phyloP scores from a whole-genome alignment of 2,888 invertebrate genomes.

The Drosophila flavopinicola region DNA sequence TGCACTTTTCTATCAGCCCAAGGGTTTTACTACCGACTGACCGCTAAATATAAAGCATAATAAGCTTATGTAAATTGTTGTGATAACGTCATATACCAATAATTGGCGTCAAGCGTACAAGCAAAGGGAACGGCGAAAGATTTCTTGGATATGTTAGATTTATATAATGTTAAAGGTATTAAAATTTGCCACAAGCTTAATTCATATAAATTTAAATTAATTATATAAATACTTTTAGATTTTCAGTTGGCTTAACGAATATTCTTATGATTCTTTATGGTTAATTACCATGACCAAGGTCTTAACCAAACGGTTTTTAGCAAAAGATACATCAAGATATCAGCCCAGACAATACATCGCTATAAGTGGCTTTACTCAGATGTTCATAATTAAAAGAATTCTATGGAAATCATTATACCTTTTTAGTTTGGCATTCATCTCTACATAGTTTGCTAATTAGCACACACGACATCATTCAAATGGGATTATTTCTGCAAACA shows the following conservation, averaged over 20 bases:
- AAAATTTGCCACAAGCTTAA: too few relatives aligned
- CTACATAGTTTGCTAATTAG: slow-evolving; percentile 4
- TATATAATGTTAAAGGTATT: too few relatives aligned
- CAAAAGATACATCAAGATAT: slow-evolving; percentile 15
- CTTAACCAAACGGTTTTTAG: background rate
- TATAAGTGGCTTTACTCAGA: background rate
- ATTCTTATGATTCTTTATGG: slow-evolving; percentile 1
- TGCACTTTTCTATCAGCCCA: slow-evolving; percentile 58
- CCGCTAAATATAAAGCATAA: background rate
- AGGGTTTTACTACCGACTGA: slow-evolving; percentile 5
- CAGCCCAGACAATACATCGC: background rate
- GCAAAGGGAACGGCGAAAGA: background rate
- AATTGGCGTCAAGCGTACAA: background rate
- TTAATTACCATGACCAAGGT: background rate
- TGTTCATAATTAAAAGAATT: slow-evolving; percentile 2
- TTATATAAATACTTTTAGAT: too few relatives aligned
- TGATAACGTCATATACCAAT: slow-evolving; percentile 16
- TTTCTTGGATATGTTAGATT: background rate
- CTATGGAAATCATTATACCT: slow-evolving; percentile 33
- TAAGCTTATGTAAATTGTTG: slow-evolving; percentile 29
- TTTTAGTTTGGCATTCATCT: background rate
- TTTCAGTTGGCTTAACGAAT: too few relatives aligned
- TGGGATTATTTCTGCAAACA: slow-evolving; percentile 11
- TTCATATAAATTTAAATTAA: too few relatives aligned
- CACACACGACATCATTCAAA: background rate